phyloP scores from a whole-genome alignment of 2,888 invertebrate species.

The Limenitis camilla region DNA sequence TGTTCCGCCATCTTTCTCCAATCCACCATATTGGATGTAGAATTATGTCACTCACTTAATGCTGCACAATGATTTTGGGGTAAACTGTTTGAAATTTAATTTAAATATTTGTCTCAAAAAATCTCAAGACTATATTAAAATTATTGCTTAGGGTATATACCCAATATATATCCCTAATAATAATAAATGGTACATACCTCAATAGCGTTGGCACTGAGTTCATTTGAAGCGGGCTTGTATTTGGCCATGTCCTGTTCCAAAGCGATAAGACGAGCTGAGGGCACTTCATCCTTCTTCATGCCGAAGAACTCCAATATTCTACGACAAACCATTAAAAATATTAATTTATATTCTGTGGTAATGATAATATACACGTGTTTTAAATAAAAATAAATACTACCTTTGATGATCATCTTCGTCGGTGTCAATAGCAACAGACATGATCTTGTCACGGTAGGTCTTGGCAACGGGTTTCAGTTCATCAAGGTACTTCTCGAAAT shows the following conservation, averaged over 20 bases:
- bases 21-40: no score
- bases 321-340: not conserved
- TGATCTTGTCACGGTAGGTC: constrained; percentile 91
- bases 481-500: constrained; percentile 85
- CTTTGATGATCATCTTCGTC: constrained; percentile 95
- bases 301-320: constrained; percentile 99
- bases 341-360: not conserved
- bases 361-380: not conserved
- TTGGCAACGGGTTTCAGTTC: constrained; percentile 89
- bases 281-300: constrained; percentile 94
- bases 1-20: no score
- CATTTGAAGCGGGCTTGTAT: constrained; percentile 90
- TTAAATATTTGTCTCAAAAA: no score
- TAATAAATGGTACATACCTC: constrained; percentile 46
- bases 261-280: constrained; percentile 92
- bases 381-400: constrained; percentile 32
- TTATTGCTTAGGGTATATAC: no score
- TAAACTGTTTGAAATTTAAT: no score
- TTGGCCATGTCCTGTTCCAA: constrained; percentile 98
- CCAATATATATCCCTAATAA: no score
- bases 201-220: constrained; percentile 80
- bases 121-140: no score
- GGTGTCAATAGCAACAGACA: constrained; percentile 96
- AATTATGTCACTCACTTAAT: no score
- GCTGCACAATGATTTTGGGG: no score